Percentiles rank a stretch among this genome's conserved stretches.
Conservation (phyloP, 2,113 vertebrate species). For the Channa maculata region DNA sequence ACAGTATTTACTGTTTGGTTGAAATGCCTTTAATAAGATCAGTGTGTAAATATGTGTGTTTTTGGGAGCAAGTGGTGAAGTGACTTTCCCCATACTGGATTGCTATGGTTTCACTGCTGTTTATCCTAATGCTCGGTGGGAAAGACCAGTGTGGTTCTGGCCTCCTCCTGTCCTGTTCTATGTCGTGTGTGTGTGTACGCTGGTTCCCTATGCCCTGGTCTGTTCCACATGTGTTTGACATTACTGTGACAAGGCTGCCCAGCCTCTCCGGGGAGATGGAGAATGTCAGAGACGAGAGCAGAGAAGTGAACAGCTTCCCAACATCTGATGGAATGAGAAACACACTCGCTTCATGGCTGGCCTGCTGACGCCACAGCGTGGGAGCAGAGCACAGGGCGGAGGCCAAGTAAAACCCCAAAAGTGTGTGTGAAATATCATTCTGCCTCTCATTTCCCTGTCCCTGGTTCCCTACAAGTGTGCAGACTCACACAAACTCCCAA, state of each 20-base stretch:
- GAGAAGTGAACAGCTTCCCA: slow-evolving; percentile 80
- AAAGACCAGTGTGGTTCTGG: slow-evolving; percentile 55
- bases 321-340: slow-evolving; percentile 87
- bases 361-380: slow-evolving; percentile 79
- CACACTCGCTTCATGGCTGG: slow-evolving; percentile 68
- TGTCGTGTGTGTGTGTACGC: slow-evolving; percentile 27
- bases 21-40: slow-evolving; percentile 14
- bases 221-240: slow-evolving; percentile 87
- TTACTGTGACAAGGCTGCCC: slow-evolving; percentile 85
- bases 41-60: slow-evolving; percentile 3
- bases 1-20: not conserved
- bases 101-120: slow-evolving; percentile 62
- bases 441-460: slow-evolving; percentile 29
- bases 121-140: slow-evolving; percentile 66
- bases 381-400: slow-evolving; percentile 75
- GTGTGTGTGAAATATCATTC: slow-evolving; percentile 65
- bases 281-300: slow-evolving; percentile 81
- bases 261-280: slow-evolving; percentile 81
- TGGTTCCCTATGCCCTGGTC: slow-evolving; percentile 58
- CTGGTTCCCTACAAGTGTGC: slow-evolving; percentile 22
- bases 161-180: slow-evolving; percentile 39
- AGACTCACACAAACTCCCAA: slow-evolving; percentile 24
- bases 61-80: slow-evolving; percentile 21
- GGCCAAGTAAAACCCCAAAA: slow-evolving; percentile 73
- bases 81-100: slow-evolving; percentile 25